Conservation (phyloP, 2,113 vertebrate genomes). For the Passerina amoena region DNA sequence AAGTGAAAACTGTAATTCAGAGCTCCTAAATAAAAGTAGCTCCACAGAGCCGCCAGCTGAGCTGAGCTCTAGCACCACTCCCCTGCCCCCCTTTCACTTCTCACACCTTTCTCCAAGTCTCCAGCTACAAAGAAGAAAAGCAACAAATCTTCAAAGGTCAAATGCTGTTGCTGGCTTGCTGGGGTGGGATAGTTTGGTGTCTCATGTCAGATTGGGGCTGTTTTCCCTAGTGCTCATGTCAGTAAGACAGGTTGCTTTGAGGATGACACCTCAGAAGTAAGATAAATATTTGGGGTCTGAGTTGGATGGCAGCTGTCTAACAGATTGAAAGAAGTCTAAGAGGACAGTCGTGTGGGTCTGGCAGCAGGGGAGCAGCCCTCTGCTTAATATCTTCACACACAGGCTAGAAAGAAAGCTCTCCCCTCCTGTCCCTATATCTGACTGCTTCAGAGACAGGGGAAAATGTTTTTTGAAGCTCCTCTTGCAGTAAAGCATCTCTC, state of each 20-base stretch:
- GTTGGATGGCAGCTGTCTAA: constrained; percentile 20
- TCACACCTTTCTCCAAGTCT: not conserved
- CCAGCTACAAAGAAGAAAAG: not conserved
- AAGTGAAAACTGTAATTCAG: not conserved
- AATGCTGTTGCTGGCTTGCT: not conserved
- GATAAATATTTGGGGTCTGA: constrained; percentile 3
- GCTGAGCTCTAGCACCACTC: not conserved
- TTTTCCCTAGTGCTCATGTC: not conserved
- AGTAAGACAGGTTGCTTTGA: not conserved
- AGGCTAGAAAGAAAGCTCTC: not conserved
- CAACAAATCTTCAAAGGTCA: constrained; percentile 8
- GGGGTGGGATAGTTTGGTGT: not conserved
- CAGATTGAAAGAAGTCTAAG: not conserved
- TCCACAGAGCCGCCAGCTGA: not conserved
- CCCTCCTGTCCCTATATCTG: not conserved
- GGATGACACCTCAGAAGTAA: constrained; percentile 4
- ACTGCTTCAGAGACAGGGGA: not conserved
- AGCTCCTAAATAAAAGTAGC: not conserved
- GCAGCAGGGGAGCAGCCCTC: not conserved
- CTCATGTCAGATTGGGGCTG: not conserved
- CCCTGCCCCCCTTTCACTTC: not conserved
- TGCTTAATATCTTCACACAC: not conserved
- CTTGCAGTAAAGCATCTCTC: not conserved
- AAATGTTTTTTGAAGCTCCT: not conserved
- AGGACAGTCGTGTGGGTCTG: not conserved